Conservation (phyloP, 1,140 invertebrate species). For the Cydia pomonella region DNA sequence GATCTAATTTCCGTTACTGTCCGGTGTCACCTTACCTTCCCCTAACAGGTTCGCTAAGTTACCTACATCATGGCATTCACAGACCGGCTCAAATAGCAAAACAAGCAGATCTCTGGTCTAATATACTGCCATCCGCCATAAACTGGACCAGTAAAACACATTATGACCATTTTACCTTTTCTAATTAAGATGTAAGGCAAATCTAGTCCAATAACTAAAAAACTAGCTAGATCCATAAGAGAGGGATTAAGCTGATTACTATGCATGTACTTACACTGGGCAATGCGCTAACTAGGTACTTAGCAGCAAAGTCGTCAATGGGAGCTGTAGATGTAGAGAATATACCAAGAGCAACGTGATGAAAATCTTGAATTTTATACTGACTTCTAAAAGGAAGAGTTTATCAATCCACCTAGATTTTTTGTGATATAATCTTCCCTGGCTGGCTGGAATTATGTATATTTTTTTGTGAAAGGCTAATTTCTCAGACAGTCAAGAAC, state of each 20-base stretch:
- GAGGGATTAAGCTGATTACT: slow-evolving; percentile 11
- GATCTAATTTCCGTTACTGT: too few relatives aligned
- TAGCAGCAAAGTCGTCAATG: background rate
- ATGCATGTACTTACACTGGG: background rate
- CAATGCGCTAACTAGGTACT: slow-evolving; percentile 2
- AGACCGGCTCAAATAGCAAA: background rate
- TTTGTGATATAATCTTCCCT: too few relatives aligned
- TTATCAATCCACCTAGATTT: too few relatives aligned
- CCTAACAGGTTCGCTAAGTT: background rate
- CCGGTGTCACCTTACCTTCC: too few relatives aligned
- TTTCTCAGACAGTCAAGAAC: too few relatives aligned
- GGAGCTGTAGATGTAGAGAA: background rate
- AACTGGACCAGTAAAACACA: slow-evolving; percentile 8
- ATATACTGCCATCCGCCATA: slow-evolving; percentile 2
- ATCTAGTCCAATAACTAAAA: slow-evolving; percentile 17
- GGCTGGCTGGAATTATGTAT: too few relatives aligned
- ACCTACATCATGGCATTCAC: background rate
- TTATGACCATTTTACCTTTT: slow-evolving; percentile 15
- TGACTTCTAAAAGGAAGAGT: too few relatives aligned
- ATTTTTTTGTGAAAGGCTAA: too few relatives aligned
- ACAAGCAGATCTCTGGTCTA: background rate
- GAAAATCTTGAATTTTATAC: background rate
- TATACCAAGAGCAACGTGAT: background rate
- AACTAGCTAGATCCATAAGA: slow-evolving; percentile 9
- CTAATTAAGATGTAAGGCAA: slow-evolving; percentile 19